A percentile compares a stretch with the other conserved stretches of the same genome.
phyloP scores from a whole-genome alignment of 2,888 invertebrate species.

The Meta bourneti region DNA sequence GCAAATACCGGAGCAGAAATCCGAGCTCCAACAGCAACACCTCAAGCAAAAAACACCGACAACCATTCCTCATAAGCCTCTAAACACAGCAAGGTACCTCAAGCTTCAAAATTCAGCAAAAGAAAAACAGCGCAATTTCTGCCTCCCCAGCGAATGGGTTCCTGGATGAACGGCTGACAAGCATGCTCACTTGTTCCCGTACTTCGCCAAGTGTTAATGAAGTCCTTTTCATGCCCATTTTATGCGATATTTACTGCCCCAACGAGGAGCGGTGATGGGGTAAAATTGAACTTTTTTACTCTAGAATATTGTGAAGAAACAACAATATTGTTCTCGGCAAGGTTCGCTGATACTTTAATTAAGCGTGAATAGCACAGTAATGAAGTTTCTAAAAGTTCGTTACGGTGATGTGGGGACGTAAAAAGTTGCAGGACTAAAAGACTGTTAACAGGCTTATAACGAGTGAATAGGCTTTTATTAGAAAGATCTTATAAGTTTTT shows the following conservation, averaged over 20 bases:
- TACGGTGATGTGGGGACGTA: neutral
- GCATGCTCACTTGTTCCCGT: neutral
- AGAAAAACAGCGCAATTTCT: neutral
- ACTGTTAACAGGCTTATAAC: slow-evolving; percentile 52
- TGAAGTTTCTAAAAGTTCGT: slow-evolving; percentile 49
- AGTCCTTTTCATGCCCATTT: slow-evolving; percentile 12
- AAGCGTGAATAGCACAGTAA: slow-evolving; percentile 52
- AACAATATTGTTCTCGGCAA: slow-evolving; percentile 18
- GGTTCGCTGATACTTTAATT: slow-evolving; percentile 47
- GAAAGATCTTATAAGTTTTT: slow-evolving; percentile 52
- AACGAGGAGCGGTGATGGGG: slow-evolving; percentile 22
- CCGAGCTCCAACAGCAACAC: too few species aligned
- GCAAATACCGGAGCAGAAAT: too few species aligned
- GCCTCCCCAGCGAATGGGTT: neutral
- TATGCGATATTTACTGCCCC: slow-evolving; percentile 14
- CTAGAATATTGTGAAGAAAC: slow-evolving; percentile 5
- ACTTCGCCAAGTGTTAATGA: slow-evolving; percentile 24
- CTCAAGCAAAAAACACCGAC: too few species aligned
- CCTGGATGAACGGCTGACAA: slow-evolving; percentile 4
- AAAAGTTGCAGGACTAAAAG: slow-evolving; percentile 26
- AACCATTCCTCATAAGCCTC: too few species aligned
- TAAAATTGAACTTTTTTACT: slow-evolving; percentile 18
- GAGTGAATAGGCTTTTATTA: slow-evolving; percentile 45
- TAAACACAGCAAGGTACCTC: too few species aligned
- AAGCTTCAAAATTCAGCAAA: neutral